Conservation (phyloP, 2,797 vertebrate species). For the Tokudaia tokunoshimensis region DNA sequence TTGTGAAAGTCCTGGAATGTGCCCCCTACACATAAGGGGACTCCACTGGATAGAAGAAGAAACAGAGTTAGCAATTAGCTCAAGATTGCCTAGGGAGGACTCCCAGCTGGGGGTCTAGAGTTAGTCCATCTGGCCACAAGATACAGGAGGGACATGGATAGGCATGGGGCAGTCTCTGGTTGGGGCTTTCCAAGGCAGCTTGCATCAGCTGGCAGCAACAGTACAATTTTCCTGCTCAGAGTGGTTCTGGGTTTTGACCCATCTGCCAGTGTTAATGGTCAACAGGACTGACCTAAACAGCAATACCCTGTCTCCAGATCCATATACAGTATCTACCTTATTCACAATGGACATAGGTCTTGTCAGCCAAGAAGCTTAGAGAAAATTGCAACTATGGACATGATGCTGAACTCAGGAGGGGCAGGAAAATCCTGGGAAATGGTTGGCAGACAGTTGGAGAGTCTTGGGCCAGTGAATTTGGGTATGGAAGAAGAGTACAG, state of each 20-base stretch:
- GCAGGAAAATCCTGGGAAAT: neutral
- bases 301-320: neutral
- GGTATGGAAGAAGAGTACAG: neutral
- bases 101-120: neutral
- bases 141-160: neutral
- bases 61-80: neutral
- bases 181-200: neutral
- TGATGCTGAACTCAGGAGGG: constrained; percentile 50
- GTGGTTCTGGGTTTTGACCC: neutral
- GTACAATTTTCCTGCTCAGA: neutral
- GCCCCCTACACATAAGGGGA: neutral
- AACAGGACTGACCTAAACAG: neutral
- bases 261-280: neutral
- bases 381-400: neutral
- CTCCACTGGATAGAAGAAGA: neutral
- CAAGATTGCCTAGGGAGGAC: neutral
- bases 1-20: neutral
- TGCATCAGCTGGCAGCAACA: fast-evolving
- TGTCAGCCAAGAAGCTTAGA: constrained; percentile 36
- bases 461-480: constrained; percentile 45
- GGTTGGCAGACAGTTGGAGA: constrained; percentile 74
- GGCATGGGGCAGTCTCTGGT: fast-evolving
- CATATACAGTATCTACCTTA: neutral
- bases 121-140: neutral
- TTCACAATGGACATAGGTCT: neutral